Conservation (phyloP, 2,797 vertebrate species). For the Esox lucius region DNA sequence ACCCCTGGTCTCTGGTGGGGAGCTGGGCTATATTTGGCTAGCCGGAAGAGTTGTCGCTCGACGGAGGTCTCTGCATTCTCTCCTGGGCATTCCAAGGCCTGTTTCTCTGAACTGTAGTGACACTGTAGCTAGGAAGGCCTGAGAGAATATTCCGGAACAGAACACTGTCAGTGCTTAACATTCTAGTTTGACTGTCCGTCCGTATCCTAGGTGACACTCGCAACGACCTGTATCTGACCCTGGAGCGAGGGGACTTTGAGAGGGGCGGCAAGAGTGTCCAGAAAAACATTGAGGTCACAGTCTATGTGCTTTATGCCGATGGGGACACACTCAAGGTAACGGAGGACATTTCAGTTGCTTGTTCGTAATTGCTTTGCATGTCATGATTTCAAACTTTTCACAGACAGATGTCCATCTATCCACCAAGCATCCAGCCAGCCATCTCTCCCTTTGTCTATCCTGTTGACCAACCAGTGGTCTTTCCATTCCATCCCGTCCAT, state of each 20-base stretch:
- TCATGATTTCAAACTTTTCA: not conserved
- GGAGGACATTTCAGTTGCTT: not conserved
- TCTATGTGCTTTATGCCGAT: slow-evolving; percentile 96
- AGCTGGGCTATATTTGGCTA: too few relatives aligned
- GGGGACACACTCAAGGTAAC: slow-evolving; percentile 95
- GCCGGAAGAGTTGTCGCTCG: too few relatives aligned
- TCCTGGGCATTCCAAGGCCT: not conserved
- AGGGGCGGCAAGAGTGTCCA: slow-evolving; percentile 98
- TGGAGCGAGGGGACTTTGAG: slow-evolving; percentile 96
- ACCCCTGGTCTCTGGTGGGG: too few relatives aligned
- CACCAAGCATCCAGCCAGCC: not conserved
- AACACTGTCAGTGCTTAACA: not conserved
- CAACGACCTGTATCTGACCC: slow-evolving; percentile 94
- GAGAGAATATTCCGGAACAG: not conserved
- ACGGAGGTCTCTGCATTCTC: slow-evolving; percentile 6
- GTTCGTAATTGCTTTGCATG: not conserved
- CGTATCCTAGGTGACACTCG: slow-evolving; percentile 86
- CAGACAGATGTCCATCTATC: not conserved
- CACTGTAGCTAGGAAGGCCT: not conserved
- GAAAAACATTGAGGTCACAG: slow-evolving; percentile 98
- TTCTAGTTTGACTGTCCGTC: not conserved
- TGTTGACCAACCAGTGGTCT: too few relatives aligned
- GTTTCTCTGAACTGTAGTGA: slow-evolving; percentile 2
- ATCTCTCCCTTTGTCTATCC: slow-evolving; percentile 14
- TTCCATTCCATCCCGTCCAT: slow-evolving; percentile 16